Percentiles rank a stretch among this genome's conserved stretches.
Conservation (phyloP, 2,797 vertebrate species). For the Spheniscus humboldti region DNA sequence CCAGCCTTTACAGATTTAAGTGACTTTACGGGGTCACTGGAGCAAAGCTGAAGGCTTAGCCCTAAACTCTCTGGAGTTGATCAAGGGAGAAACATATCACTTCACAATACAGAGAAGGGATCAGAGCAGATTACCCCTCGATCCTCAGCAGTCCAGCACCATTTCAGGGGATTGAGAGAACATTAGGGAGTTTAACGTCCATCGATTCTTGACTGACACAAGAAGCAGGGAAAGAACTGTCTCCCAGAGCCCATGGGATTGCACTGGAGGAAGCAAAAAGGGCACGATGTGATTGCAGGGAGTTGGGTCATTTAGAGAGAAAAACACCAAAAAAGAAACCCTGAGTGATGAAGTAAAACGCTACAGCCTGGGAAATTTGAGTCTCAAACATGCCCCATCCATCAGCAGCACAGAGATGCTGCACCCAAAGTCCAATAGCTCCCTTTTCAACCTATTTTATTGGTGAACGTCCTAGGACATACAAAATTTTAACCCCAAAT, state of each 20-base stretch:
- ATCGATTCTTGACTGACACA: neutral
- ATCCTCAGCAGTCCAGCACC: neutral
- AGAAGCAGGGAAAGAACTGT: neutral
- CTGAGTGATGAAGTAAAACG: neutral
- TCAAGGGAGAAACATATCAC: neutral
- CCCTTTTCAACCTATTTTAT: neutral
- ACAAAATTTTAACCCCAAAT: neutral
- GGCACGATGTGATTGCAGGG: neutral
- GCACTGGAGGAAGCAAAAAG: neutral
- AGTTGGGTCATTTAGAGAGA: neutral
- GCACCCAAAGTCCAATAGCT: neutral
- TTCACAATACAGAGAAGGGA: neutral
- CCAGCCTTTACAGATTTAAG: neutral
- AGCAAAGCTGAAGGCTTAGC: neutral
- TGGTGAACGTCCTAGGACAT: neutral
- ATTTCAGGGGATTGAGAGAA: neutral
- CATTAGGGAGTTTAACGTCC: neutral
- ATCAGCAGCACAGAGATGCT: neutral
- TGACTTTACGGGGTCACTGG: neutral
- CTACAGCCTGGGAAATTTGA: neutral
- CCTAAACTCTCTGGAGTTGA: neutral
- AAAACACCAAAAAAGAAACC: neutral
- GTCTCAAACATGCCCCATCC: neutral
- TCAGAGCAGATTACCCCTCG: neutral
- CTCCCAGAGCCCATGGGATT: neutral